Evolutionary conservation across 2,797 vertebrate species (phyloP), one percentile per base, ranked within the genome.

Genomic region (Antrozous pallidus): DNA sequence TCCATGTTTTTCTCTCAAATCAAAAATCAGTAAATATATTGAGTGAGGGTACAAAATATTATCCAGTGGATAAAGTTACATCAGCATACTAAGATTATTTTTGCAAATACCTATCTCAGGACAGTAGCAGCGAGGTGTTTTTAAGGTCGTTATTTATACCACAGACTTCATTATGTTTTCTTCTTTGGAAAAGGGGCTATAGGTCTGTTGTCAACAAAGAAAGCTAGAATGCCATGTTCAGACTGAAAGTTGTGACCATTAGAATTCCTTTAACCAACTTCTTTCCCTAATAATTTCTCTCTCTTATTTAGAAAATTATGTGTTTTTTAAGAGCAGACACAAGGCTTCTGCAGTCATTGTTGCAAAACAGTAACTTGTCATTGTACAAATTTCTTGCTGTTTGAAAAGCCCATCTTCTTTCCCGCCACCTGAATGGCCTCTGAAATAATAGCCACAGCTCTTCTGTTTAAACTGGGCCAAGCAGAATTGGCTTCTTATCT

Each of bases 121-220:
- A 71, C n/a, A 40, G 40, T 49, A 75, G 12, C 54, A 2, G 18
- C 22, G 61, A 74, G 24, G 5, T 54, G 8, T 81, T 75, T 75
- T 88, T 18, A 28, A 67, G 80, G 45, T n/a, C 51, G 26, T 51
- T 58, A 45, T 73, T 88, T 13, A 31, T 45, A 54, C 24, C 16
- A 40, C 8, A 80, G 81, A 28, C 42, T 90, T 94, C 13, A 70
- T 47, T 85, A 5, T 58, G 69, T 71, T 90, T 54, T 71, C 26
- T 91, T 79, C 45, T 94, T 26, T 63, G 36, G 70, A 33, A 83
- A 88, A 58, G 22, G 31, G 18, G 2, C 31, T 28, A 1, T 14
- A 61, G 24, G 9, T 84, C 85, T 82, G 24, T 47, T 71, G 56
- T 87, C 31, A 58, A 74, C 70, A 86, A 87, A 81, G 40, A 65